These are phyloP conservation scores for Xyliphius kryptos DNA, from an alignment of 2,113 vertebrate genomes.

Conservation along the genomic window DNA sequence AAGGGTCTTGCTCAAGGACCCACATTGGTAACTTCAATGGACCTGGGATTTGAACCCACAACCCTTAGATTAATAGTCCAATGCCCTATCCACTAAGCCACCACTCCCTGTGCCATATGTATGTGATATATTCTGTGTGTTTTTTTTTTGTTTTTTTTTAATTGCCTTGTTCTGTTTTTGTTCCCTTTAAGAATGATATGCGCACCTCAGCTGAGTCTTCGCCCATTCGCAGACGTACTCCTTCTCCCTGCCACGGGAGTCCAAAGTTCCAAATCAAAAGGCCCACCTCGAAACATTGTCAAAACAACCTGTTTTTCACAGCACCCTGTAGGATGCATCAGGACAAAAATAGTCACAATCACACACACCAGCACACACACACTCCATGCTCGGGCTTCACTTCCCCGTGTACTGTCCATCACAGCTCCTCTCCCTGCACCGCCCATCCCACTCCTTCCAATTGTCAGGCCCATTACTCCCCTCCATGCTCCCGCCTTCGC, in stretches of 20 bases:
- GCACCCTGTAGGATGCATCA: slow-evolving; percentile 60
- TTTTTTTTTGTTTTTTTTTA: background rate
- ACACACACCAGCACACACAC: slow-evolving; percentile 48
- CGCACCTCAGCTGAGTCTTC: slow-evolving; percentile 61
- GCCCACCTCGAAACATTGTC: slow-evolving; percentile 64
- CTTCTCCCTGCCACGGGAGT: slow-evolving; percentile 43
- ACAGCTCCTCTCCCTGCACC: slow-evolving; percentile 40
- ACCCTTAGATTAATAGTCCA: too few relatives aligned
- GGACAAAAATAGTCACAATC: slow-evolving; percentile 55
- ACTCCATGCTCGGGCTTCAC: slow-evolving; percentile 19
- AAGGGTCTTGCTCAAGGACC: too few relatives aligned
- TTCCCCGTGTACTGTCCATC: slow-evolving; percentile 23
- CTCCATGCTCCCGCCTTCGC: slow-evolving; percentile 38
- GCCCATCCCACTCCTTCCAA: slow-evolving; percentile 41
- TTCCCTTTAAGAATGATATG: slow-evolving; percentile 68
- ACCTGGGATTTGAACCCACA: too few relatives aligned
- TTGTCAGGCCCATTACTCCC: slow-evolving; percentile 46
- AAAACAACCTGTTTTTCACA: slow-evolving; percentile 65
- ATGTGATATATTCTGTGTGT: background rate
- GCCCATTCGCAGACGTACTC: slow-evolving; percentile 60
- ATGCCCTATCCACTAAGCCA: too few relatives aligned
- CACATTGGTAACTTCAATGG: too few relatives aligned
- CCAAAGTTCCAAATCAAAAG: slow-evolving; percentile 50
- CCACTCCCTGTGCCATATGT: background rate
- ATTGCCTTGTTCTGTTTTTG: background rate